Percentiles rank a stretch among this genome's conserved stretches.
These are phyloP conservation scores for Odocoileus virginianus DNA, from an alignment of 2,113 vertebrate genomes.

Conservation along the genomic window DNA sequence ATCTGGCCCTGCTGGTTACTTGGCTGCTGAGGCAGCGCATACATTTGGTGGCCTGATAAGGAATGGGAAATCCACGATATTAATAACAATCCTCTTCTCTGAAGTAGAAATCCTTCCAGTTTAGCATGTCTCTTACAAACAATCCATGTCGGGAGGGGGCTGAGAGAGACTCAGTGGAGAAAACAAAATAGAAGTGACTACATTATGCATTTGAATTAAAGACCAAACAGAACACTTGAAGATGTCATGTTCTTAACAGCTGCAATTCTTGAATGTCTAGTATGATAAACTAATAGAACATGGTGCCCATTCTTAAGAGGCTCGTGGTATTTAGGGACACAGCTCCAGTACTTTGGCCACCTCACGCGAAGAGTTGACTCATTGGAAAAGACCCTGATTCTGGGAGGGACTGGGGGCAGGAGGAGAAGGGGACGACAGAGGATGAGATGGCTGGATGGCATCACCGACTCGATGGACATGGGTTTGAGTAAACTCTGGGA, in stretches of 20 bases:
- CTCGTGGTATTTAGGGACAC: neutral
- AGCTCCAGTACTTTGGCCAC: no score
- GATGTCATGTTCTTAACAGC: neutral
- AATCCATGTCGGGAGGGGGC: neutral
- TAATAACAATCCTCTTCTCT: neutral
- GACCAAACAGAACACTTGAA: neutral
- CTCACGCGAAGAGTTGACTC: no score
- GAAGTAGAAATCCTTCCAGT: neutral
- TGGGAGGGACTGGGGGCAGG: no score
- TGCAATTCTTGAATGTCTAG: neutral
- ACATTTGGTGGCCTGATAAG: neutral
- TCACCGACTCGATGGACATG: no score
- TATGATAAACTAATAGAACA: neutral
- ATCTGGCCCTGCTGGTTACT: constrained; percentile 11
- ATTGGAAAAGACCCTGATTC: no score
- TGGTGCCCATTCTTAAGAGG: neutral
- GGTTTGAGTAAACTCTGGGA: no score
- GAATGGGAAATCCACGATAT: neutral
- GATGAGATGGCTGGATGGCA: no score
- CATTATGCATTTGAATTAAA: neutral
- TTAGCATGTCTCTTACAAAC: neutral
- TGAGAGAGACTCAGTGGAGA: neutral
- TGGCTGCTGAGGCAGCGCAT: neutral
- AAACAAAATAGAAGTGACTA: neutral
- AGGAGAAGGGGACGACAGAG: no score